A percentile compares a stretch with the other conserved stretches of the same genome.
Evolutionary conservation across 2,888 invertebrate genomes (phyloP).

Genomic region (Drosophila tripunctata): DNA sequence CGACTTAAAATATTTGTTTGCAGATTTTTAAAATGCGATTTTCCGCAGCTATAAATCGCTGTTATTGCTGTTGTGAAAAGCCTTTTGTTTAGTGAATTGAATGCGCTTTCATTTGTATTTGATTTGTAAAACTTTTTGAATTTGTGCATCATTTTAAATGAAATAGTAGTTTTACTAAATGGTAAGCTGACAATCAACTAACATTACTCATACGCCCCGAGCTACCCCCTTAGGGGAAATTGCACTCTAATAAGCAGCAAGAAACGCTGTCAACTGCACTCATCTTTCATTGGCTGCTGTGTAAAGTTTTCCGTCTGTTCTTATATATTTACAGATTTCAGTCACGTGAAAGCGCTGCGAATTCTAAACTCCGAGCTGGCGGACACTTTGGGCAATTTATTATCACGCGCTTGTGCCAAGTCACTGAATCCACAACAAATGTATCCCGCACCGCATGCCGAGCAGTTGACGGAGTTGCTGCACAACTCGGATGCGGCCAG

Average conservation of each 20-base stretch:
- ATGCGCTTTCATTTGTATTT: constrained; percentile 5
- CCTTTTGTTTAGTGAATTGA: constrained; percentile 10
- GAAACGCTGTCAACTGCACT: background rate
- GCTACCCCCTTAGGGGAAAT: background rate
- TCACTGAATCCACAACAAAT: constrained; percentile 91
- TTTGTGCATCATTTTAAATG: background rate
- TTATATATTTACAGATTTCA: constrained; percentile 90
- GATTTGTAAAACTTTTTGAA: background rate
- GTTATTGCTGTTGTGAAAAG: background rate
- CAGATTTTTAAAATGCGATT: constrained; percentile 38
- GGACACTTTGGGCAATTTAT: constrained; percentile 95
- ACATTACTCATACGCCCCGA: constrained; percentile 37
- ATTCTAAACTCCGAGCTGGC: constrained; percentile 95
- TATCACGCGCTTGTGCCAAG: constrained; percentile 91
- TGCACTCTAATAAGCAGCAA: constrained; percentile 17
- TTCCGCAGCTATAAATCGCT: constrained; percentile 1
- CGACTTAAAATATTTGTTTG: constrained; percentile 54
- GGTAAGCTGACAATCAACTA: constrained; percentile 17
- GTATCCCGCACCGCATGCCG: constrained; percentile 87
- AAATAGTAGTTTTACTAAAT: constrained; percentile 26
- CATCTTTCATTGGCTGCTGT: background rate
- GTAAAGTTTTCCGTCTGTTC: constrained; percentile 1
- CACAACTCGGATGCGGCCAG: constrained; percentile 85
- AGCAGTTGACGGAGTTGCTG: constrained; percentile 84
- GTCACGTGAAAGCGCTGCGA: constrained; percentile 89